A percentile compares a stretch with the other conserved stretches of the same genome.
phyloP scores from a whole-genome alignment of 2,888 invertebrate species.

The Bunonema sp. region DNA sequence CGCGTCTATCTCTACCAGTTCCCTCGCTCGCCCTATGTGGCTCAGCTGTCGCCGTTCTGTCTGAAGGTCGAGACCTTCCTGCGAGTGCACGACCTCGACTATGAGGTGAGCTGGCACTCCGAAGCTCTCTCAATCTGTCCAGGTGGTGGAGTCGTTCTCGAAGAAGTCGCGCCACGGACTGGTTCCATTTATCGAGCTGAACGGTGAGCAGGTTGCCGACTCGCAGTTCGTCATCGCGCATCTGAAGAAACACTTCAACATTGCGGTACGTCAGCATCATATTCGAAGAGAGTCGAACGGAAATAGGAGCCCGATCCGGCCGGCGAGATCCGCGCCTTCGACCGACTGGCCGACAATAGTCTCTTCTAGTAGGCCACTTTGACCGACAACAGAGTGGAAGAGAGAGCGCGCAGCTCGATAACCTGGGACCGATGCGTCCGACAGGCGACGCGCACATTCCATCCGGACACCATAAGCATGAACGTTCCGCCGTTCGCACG shows the following conservation, averaged over 20 bases:
- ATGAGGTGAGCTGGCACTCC: not conserved
- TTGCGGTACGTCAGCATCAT: not conserved
- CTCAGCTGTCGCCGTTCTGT: not conserved
- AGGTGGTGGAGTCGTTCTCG: not conserved
- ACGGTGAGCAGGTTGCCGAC: not conserved
- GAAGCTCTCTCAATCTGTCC: not conserved
- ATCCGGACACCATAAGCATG: no score
- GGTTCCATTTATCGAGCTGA: not conserved
- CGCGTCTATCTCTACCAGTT: not conserved
- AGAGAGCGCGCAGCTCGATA: no score
- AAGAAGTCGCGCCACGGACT: not conserved
- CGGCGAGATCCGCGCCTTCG: no score
- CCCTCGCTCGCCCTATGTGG: not conserved
- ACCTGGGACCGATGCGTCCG: no score
- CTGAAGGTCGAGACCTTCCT: slow-evolving; percentile 1
- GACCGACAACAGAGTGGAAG: no score
- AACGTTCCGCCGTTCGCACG: no score
- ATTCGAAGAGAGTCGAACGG: no score
- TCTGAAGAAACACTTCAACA: not conserved
- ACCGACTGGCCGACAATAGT: no score
- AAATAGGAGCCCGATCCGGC: no score
- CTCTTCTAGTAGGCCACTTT: no score
- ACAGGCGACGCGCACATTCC: no score
- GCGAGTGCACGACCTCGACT: not conserved
- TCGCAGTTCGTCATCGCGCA: not conserved